A percentile compares a stretch with the other conserved stretches of the same genome.
Evolutionary conservation across 23 tunicate species (phyloP).

Genomic region (Ciona savignyi): DNA sequence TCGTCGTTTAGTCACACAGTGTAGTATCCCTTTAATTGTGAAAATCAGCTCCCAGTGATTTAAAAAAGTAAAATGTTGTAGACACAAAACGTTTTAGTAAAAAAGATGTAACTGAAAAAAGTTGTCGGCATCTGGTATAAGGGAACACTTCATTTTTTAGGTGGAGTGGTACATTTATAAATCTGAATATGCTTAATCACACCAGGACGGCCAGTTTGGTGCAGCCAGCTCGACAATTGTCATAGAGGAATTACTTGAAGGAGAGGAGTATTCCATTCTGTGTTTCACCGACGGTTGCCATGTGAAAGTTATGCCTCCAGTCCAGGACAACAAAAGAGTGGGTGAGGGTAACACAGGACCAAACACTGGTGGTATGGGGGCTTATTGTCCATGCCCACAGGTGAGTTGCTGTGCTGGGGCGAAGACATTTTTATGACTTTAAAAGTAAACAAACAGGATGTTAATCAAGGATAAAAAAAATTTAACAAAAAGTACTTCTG

Average conservation of each 20-base stretch:
- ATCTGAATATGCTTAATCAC: background rate
- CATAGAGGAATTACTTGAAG: slow-evolving; percentile 56
- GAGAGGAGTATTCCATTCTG: slow-evolving; percentile 67
- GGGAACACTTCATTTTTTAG: background rate
- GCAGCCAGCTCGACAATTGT: slow-evolving; percentile 28
- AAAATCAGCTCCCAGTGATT: no score
- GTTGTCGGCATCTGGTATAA: background rate
- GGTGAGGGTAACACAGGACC: slow-evolving; percentile 62
- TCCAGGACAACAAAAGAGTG: slow-evolving; percentile 65
- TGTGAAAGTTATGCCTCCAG: slow-evolving; percentile 62
- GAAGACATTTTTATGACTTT: no score
- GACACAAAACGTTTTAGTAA: no score
- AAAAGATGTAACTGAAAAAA: no score
- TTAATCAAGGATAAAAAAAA: no score
- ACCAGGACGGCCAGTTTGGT: slow-evolving; percentile 36
- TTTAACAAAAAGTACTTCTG: no score
- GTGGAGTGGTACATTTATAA: background rate
- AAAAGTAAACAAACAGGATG: no score
- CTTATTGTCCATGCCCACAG: slow-evolving; percentile 83
- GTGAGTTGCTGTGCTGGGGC: slow-evolving; percentile 10
- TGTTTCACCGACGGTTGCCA: slow-evolving; percentile 59
- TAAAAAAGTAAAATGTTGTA: no score
- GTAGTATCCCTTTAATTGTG: no score
- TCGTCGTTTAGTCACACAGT: no score
- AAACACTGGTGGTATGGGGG: slow-evolving; percentile 90